Evolutionary conservation across 1,140 invertebrate species (phyloP).

Genomic region (Temnothorax longispinosus): DNA sequence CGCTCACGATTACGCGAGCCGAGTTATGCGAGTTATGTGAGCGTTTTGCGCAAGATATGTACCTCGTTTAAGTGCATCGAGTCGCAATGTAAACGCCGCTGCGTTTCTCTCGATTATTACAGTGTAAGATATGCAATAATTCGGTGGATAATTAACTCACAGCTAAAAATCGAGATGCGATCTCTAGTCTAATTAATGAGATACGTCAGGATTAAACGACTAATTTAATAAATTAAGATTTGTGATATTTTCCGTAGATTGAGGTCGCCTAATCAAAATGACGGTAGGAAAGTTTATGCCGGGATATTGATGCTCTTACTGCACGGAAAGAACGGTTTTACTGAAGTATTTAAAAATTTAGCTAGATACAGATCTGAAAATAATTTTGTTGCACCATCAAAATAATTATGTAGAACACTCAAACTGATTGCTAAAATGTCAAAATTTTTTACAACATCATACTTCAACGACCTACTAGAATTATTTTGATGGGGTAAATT

Average conservation of each 20-base stretch:
- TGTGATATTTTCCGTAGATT: background rate
- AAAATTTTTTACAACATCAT: no score
- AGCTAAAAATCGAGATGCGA: background rate
- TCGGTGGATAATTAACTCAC: background rate
- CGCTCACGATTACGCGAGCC: background rate
- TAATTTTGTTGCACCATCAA: no score
- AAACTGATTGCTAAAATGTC: no score
- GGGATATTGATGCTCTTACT: background rate
- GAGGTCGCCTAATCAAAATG: background rate
- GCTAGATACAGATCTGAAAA: no score
- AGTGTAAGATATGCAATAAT: background rate
- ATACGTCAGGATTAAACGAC: background rate
- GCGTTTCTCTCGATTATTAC: background rate
- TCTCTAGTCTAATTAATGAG: background rate
- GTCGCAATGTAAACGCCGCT: background rate
- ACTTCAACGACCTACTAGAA: no score
- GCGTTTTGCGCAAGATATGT: background rate
- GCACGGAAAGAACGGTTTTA: no score
- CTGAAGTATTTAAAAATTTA: no score
- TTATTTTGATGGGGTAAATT: no score
- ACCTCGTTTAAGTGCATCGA: constrained; percentile 13
- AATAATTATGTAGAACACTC: no score
- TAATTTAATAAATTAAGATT: background rate
- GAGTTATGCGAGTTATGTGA: background rate
- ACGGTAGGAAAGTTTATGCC: no score